Base-by-base conservation (phyloP, 2,113 vertebrate species). In the Miniopterus natalensis region DNA sequence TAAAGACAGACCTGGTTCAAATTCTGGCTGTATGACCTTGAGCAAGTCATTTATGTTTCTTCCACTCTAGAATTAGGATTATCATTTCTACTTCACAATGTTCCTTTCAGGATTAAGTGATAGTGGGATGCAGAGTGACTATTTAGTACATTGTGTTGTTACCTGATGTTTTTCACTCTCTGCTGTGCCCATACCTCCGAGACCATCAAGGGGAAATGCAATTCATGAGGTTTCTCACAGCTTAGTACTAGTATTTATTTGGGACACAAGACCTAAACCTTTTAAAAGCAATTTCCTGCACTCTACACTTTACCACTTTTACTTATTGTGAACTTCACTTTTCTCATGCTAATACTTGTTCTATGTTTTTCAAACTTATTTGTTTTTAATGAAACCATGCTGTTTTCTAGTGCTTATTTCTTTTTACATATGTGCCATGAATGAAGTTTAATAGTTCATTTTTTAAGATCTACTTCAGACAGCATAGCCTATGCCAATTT, bases 341-440 rank as follows among this genome's bases (percentile, higher is more conserved):
- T 79, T 51, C 49, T 85, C 65, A 29, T 57, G 53, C n/a, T 45
- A 77, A 84, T 68, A 57, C 25, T 42, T 80, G 73, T 84, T 95
- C 23, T 87, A 13, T n/a, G 27, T 42, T 84, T 94, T 75, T 70
- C 45, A 92, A 45, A 77, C n/a, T 77, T 95, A 36, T 17, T 92
- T 92, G 23, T 83, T 77, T 68, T 78, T 40, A 71, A 71, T 47
- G 18, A 86, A 55, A 47, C 17, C 55, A 27, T 71, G 20, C 21
- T 68, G 23, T 95, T 71, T 83, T 84, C 47, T 78, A 78, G 51
- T 31, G 45, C 61, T 53, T 77, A 70, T 53, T 95, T 93, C 27
- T 65, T 77, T 78, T 55, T 47, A 53, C 40, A 53, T 31, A 17
- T 63, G 45, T 84, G 20, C 6, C 29, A 49, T 84, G 53, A 93